Percentiles rank a stretch among this genome's conserved stretches.
Evolutionary conservation across 2,888 invertebrate species (phyloP).

Genomic region (Agapostemon virescens): DNA sequence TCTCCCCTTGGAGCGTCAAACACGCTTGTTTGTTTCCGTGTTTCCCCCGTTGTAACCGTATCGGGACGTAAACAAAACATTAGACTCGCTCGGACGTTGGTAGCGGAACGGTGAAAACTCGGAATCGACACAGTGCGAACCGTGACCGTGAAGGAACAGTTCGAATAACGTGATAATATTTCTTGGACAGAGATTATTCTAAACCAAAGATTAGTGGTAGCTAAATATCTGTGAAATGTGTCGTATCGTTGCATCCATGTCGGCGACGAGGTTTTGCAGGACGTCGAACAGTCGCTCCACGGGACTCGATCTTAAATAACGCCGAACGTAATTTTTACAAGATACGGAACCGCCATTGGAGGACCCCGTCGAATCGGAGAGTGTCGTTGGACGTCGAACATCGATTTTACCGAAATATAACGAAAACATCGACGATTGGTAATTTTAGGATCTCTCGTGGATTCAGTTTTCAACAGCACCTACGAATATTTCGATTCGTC

Average conservation of each 20-base stretch:
- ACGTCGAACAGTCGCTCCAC: slow-evolving; percentile 70
- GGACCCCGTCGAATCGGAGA: neutral
- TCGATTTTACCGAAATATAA: neutral
- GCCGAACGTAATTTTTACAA: neutral
- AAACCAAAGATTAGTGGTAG: slow-evolving; percentile 6
- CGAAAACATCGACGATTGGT: neutral
- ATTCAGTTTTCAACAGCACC: neutral
- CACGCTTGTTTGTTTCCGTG: neutral
- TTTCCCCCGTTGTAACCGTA: neutral
- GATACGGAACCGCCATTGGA: neutral
- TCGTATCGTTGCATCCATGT: slow-evolving; percentile 40
- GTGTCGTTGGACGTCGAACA: neutral
- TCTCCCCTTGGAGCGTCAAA: neutral
- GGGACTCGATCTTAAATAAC: slow-evolving; percentile 66
- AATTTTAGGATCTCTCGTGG: neutral
- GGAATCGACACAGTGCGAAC: neutral
- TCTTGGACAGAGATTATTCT: neutral
- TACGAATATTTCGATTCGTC: neutral
- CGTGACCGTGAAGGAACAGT: neutral
- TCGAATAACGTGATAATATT: neutral
- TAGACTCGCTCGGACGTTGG: slow-evolving; percentile 4
- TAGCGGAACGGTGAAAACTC: neutral
- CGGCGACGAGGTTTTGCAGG: slow-evolving; percentile 70
- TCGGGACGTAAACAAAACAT: slow-evolving; percentile 25
- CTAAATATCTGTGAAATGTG: slow-evolving; percentile 49